These are phyloP conservation scores for Peromyscus californicus DNA, from an alignment of 2,113 vertebrate genomes.

Conservation along the genomic window DNA sequence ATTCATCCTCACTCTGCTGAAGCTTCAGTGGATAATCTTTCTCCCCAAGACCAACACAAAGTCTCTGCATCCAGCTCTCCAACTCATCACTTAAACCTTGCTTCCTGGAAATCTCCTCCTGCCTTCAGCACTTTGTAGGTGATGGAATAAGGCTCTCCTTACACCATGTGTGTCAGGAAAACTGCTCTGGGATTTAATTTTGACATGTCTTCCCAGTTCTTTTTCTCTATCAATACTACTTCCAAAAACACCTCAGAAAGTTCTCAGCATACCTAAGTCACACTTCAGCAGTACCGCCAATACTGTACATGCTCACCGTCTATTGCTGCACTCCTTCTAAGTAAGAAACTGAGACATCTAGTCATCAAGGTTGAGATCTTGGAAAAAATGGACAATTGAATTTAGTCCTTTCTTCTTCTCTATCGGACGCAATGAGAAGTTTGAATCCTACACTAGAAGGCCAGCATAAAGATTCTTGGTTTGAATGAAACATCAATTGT, in stretches of 20 bases:
- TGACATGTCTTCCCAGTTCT: not conserved
- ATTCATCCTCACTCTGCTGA: not conserved
- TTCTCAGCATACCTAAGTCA: not conserved
- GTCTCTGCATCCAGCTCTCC: not conserved
- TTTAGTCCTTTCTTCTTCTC: not conserved
- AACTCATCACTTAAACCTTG: not conserved
- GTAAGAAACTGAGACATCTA: not conserved
- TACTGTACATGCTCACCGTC: not conserved
- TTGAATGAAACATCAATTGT: not conserved
- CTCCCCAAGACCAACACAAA: not conserved
- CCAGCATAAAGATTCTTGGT: not conserved
- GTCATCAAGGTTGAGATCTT: not conserved
- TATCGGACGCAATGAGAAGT: not conserved
- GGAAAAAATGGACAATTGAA: not conserved
- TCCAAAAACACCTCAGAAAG: not conserved
- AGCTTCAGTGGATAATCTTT: not conserved
- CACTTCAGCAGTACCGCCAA: not conserved
- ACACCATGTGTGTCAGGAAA: not conserved
- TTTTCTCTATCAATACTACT: not conserved
- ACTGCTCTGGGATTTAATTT: not conserved
- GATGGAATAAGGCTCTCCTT: not conserved
- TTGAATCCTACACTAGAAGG: not conserved
- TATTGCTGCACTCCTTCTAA: not conserved
- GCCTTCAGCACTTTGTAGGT: not conserved
- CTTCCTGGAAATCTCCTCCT: not conserved